Evolutionary conservation across 2,797 vertebrate species (phyloP), one percentile per base, ranked within the genome.

Genomic region (Sarcophilus harrisii): DNA sequence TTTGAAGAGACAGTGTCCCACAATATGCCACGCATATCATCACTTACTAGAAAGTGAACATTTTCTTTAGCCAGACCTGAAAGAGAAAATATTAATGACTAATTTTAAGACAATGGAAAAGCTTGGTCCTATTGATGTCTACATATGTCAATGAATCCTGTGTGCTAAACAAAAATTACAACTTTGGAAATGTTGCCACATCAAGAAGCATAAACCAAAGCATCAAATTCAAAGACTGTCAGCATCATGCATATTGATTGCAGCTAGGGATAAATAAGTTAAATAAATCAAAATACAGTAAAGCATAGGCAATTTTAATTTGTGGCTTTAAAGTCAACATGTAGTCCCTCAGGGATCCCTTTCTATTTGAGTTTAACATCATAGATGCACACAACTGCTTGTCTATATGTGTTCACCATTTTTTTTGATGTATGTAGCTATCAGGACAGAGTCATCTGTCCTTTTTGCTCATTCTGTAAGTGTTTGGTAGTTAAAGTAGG

Each of bases 61-160:
- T 94, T 97, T 97, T 94, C 91, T 89, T 24, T 32, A 94, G 54
- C 87, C 95, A 96, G 93, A 96, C 96, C 91, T 21, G 91, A 97
- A 96, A 97, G 94, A 96, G 49, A 89, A 92, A 95, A 57, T 57
- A 97, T 96, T 97, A 89, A 95, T 96, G 95, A 97, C 96, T 94
- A 96, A 52, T 97, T 92, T 97, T 90, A 95, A 96, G 62, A 93
- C 18, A 60, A 30, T 57, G 28, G 13, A 93, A 90, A 90, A 92
- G 87, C 93, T 54, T 14, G 90, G 54, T 95, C 73, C 89, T 97
- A 89, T 92, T 6, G 55, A 95, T 92, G 92, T 95, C 90, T 45
- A 93, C 92, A 62, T 58, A 21, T 90, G 73, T 92, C 94, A 96
- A 52, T 29, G 29, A 95, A 91, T 57, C 95, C 93, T 62, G 60